Evolutionary conservation across 2,113 vertebrate genomes (phyloP).

Genomic region (Todiramphus saurophagus): DNA sequence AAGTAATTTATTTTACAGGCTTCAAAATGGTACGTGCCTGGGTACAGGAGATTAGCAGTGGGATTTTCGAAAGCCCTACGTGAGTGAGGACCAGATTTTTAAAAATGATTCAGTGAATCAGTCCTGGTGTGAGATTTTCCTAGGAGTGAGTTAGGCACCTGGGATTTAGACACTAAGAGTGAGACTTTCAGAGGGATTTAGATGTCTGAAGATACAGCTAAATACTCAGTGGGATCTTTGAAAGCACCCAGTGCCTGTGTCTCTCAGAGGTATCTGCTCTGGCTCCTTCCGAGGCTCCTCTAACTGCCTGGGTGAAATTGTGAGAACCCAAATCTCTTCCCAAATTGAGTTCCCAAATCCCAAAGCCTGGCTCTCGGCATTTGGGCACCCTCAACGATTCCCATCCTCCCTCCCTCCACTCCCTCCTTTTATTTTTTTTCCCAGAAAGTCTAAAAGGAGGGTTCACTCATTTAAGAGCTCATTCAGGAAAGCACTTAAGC

Average conservation of each 20-base stretch:
- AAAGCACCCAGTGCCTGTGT: neutral
- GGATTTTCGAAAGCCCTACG: constrained; percentile 42
- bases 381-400: neutral
- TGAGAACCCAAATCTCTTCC: neutral
- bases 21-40: constrained; percentile 32
- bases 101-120: neutral
- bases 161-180: constrained; percentile 51
- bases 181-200: constrained; percentile 59
- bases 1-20: constrained; percentile 45
- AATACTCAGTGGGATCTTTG: neutral
- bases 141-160: constrained; percentile 49
- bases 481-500: neutral
- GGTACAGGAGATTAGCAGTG: constrained; percentile 53
- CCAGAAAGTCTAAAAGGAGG: neutral
- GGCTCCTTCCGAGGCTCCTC: neutral
- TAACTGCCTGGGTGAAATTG: neutral
- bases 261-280: neutral
- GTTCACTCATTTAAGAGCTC: neutral
- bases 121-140: constrained; percentile 45
- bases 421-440: neutral
- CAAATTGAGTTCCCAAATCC: neutral
- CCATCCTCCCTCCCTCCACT: neutral
- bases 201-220: constrained; percentile 46
- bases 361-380: neutral
- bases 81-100: neutral